A percentile compares a stretch with the other conserved stretches of the same genome.
Evolutionary conservation across 2,113 vertebrate species (phyloP).

Genomic region (Paracanthobrama guichenoti): DNA sequence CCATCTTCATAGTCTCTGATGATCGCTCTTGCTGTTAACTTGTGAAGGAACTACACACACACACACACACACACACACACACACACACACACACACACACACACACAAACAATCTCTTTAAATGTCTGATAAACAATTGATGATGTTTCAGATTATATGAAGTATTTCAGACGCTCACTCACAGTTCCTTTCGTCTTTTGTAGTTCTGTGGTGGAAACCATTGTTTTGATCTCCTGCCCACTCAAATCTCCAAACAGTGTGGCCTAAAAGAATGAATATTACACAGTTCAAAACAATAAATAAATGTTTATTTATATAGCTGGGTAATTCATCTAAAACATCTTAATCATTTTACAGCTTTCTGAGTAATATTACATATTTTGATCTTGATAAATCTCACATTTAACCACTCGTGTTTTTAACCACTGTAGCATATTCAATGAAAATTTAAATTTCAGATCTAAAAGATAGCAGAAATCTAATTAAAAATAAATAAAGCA

Average conservation of each 20-base stretch:
- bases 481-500: not conserved
- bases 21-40: constrained; percentile 82
- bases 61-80: constrained; percentile 23
- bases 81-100: not conserved
- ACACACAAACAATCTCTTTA: not conserved
- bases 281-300: not conserved
- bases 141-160: not conserved
- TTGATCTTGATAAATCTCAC: not conserved
- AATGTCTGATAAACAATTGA: not conserved
- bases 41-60: constrained; percentile 81
- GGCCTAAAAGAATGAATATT: constrained; percentile 70
- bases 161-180: constrained; percentile 56
- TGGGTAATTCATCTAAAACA: not conserved
- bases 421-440: not conserved
- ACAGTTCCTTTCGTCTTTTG: constrained; percentile 90
- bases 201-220: constrained; percentile 87
- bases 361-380: not conserved
- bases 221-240: constrained; percentile 77
- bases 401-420: no score
- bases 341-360: not conserved
- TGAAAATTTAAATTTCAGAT: not conserved
- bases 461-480: not conserved
- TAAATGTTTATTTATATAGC: not conserved
- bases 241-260: constrained; percentile 78
- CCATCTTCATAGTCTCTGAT: constrained; percentile 88